Base-by-base conservation (phyloP, 2,797 vertebrate genomes). In the Tapera naevia region DNA sequence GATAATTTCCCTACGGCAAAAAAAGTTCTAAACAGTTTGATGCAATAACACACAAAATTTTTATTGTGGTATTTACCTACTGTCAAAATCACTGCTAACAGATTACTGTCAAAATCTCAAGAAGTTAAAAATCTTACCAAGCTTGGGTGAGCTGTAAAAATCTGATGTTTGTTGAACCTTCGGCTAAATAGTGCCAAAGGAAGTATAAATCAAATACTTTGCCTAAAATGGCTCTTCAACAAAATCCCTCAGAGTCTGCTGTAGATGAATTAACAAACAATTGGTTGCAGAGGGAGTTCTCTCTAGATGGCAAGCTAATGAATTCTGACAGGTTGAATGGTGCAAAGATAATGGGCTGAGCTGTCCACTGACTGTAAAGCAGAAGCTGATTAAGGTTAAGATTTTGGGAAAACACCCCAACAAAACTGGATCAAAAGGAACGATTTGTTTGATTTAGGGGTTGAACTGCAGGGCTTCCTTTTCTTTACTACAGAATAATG, bases 261-360 rank as follows among this genome's bases (percentile, higher is more conserved):
- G 88, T 71, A 93, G 93, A 87, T 80, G 94, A 96, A 96, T 96
- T 96, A 97, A 94, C 95, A 94, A 93, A 94, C 84, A 86, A 89
- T 94, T 69, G 75, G 90, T 88, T 96, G 85, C 94, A 94, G 80
- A 95, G 88, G 94, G 95, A 97, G 71, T 91, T 94, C 93, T 97
- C 75, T 86, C 50, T 65, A 70, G 78, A 95, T 84, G 87, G 92
- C 80, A 95, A 94, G 62, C 72, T 97, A 97, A 98, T 97, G 88
- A 96, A 95, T 96, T 95, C 90, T 97, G 97, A 97, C 97, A 97
- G 74, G 86, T 83, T 97, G 97, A 97, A 96, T 93, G 90, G 94
- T 95, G 95, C 96, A 97, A 97, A 94, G 91, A 96, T 97, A 97
- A 97, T 96, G 92, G 94, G 91, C 91, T 95, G 93, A 96, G 89